Evolutionary conservation across 1,140 invertebrate genomes (phyloP), one percentile per base, ranked within the genome.

Genomic region (Macrobrachium nipponense): DNA sequence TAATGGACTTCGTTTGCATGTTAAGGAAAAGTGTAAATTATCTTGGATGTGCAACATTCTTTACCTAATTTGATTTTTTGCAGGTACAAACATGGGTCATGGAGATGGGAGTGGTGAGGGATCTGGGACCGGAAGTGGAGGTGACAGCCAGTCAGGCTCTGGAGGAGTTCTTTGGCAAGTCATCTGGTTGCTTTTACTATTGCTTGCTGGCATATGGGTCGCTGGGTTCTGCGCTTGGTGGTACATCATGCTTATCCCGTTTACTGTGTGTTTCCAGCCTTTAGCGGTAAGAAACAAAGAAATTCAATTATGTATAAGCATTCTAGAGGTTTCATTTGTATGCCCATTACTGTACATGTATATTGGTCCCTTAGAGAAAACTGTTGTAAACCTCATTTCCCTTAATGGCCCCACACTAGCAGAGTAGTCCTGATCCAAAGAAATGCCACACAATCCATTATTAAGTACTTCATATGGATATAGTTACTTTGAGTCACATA

Each of bases 171-270:
- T 88, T 62, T 88, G 87, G 87, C 82, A 79, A 62, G 81, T 88
- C 70, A 78, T 88, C 11, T 88, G 87, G 87, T 80, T 88, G 10
- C 36, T 88, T n/a, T 80, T 88, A 20, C 80, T 88, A 64, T 60
- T 88, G 8, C 72, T 88, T 43, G 87, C 84, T 15, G 82, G 80
- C 18, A 82, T 88, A 23, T 88, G 83, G 73, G 87, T 88, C 20
- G 75, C 87, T 51, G 83, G 87, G 27, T 88, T 88, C 79, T 86
- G 82, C 15, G 87, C 87, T n/a, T 88, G 87, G 87, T 86, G 80
- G 72, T 88, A 88, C 83, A 84, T 86, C 61, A 76, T 88, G 72
- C 83, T 88, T 51, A 86, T 88, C n/a, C 87, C 87, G 23, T 88
- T 88, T 79, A 85, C 82, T 6, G 84, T 86, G 23, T 88, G 87